Base-by-base conservation (phyloP, 2,797 vertebrate species). In the Antennarius maculatus region DNA sequence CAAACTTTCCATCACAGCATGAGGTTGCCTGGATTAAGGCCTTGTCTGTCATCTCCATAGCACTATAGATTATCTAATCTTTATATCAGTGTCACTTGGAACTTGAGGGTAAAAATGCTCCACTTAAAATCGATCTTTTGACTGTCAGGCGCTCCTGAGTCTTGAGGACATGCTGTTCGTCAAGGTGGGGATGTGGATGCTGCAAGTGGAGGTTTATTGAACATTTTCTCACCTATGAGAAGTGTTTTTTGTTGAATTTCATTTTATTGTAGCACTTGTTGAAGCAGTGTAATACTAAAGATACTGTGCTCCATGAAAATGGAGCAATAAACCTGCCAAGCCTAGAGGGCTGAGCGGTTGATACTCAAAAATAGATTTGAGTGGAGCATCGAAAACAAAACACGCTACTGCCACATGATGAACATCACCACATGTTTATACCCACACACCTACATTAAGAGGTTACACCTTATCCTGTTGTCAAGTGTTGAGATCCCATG, bases 1-100 rank as follows among this genome's bases (percentile, higher is more conserved):
- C 74, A 84, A 92, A 91, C 90, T 93, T 88, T 89, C 79, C 92
- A 90, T 92, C 88, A 89, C 87, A 82, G 79, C 90, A 94, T 88
- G 86, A 68, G 70, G 73, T 80, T 71, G 80, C 65, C 72, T 84
- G 79, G 71, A 81, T 71, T 74, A 73, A 80, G 83, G 82, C 71
- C 76, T 66, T 81, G 73, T 82, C 67, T 79, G 34, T 83, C 85
- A 88, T 88, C 66, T 79, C 61, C 85, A 84, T 86, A 45, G 66
- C 71, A 54, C 54, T 69, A 66, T 88, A 86, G 80, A 80, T 63
- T 46, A 54, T 87, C 79, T 87, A 86, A 81, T 80, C 80, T 81
- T 69, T 65, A 53, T 69, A 62, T 82, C 59, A 43, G 81, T 67
- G 57, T 86, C 74, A 70, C 62, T 69, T 78, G 71, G 50, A 71